Conservation (phyloP, 2,888 invertebrate species). For the Tethea ocularis region DNA sequence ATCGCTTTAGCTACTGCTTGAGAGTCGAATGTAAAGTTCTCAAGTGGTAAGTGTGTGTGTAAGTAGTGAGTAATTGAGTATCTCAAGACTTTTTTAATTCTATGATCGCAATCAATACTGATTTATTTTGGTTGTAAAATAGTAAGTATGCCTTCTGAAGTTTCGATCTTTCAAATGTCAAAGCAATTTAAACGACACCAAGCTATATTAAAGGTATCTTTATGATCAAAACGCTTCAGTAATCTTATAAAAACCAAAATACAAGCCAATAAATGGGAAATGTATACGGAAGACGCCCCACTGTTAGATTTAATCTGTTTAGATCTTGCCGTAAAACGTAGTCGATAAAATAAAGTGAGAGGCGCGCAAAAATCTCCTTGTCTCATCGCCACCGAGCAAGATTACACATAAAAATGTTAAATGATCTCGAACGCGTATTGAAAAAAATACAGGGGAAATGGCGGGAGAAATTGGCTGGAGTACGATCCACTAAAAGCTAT, state of each 20-base stretch:
- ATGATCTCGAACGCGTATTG: constrained; percentile 81
- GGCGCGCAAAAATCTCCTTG: constrained; percentile 74
- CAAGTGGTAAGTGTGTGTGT: no score
- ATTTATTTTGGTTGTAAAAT: neutral
- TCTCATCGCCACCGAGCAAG: constrained; percentile 77
- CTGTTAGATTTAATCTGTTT: constrained; percentile 80
- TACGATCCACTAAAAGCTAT: constrained; percentile 19
- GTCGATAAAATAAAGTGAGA: constrained; percentile 78
- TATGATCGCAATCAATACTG: no score
- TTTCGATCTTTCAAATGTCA: neutral
- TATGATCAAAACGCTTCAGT: constrained; percentile 15
- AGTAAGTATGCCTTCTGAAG: neutral
- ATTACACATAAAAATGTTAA: constrained; percentile 84
- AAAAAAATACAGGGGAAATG: constrained; percentile 76
- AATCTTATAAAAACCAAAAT: constrained; percentile 57
- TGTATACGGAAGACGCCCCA: constrained; percentile 57
- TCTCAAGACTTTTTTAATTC: no score
- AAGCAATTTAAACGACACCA: neutral
- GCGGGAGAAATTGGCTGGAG: constrained; percentile 61
- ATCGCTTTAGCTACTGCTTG: no score
- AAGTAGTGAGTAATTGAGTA: no score
- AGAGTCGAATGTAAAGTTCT: no score
- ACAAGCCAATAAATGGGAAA: constrained; percentile 65
- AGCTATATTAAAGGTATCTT: constrained; percentile 24
- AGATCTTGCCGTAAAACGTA: constrained; percentile 74